Percentiles rank a stretch among this genome's conserved stretches.
phyloP scores from a whole-genome alignment of 30 jellyfish, hydroid and myxozoan genomes.

The Turritopsis dohrnii region DNA sequence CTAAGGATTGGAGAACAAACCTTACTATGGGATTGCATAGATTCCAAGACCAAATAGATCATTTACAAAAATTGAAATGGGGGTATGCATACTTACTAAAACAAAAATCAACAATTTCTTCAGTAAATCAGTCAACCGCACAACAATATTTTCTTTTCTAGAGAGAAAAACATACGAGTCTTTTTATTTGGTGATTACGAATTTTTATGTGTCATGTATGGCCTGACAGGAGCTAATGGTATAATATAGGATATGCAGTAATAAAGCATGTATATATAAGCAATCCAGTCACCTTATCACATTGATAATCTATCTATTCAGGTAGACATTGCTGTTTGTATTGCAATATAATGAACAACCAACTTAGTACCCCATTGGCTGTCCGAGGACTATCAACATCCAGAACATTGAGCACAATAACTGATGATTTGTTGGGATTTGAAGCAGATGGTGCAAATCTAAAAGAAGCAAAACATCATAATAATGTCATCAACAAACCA shows the following conservation, averaged over 20 bases:
- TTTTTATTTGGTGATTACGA: background rate
- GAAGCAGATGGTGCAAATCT: background rate
- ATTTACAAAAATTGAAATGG: background rate
- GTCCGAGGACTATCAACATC: background rate
- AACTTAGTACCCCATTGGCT: background rate
- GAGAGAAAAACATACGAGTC: background rate
- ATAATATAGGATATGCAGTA: too few species aligned
- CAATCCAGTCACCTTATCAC: background rate
- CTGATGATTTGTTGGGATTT: background rate
- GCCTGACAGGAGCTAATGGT: background rate
- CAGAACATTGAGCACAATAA: background rate
- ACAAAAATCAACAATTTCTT: background rate
- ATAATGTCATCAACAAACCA: background rate
- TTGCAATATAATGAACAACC: background rate
- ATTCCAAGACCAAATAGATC: background rate
- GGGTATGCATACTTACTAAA: background rate
- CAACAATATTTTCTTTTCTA: background rate
- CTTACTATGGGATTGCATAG: background rate
- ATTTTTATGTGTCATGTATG: too few species aligned
- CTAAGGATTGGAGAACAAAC: background rate
- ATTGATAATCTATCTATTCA: background rate
- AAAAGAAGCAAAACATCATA: background rate
- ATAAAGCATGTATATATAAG: background rate
- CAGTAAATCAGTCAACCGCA: background rate
- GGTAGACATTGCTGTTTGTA: background rate